A percentile compares a stretch with the other conserved stretches of the same genome.
Evolutionary conservation across 2,113 vertebrate genomes (phyloP).

Genomic region (Peromyscus leucopus): DNA sequence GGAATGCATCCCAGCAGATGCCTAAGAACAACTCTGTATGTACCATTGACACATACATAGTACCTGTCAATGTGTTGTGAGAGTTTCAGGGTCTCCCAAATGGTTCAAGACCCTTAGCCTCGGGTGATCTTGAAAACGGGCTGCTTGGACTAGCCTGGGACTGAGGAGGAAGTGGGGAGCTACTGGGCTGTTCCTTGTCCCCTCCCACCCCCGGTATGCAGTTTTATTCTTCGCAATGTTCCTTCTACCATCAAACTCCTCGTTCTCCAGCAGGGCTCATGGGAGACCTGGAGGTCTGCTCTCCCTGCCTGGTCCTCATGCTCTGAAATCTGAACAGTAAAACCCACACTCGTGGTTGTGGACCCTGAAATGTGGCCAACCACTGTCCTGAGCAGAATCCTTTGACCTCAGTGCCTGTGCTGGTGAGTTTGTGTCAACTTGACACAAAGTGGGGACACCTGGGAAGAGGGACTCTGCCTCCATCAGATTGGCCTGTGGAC

Average conservation of each 20-base stretch:
- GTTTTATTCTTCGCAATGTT: neutral
- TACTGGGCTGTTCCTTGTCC: neutral
- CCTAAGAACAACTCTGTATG: accelerated
- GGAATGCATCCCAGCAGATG: no score
- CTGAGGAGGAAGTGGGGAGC: neutral
- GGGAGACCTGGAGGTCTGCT: no score
- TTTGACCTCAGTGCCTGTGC: neutral
- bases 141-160: neutral
- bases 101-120: neutral
- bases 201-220: neutral
- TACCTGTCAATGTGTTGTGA: neutral
- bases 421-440: neutral
- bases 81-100: neutral
- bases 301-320: accelerated
- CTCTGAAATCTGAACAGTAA: neutral
- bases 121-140: accelerated
- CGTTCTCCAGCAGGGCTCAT: accelerated
- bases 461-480: neutral
- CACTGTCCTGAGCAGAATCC: accelerated
- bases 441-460: neutral
- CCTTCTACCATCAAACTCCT: neutral
- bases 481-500: neutral
- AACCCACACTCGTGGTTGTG: neutral
- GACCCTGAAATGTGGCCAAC: neutral
- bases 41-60: neutral